Evolutionary conservation across 2,797 vertebrate genomes (phyloP), one percentile per base, ranked within the genome.

Genomic region (Megalops cyprinoides): DNA sequence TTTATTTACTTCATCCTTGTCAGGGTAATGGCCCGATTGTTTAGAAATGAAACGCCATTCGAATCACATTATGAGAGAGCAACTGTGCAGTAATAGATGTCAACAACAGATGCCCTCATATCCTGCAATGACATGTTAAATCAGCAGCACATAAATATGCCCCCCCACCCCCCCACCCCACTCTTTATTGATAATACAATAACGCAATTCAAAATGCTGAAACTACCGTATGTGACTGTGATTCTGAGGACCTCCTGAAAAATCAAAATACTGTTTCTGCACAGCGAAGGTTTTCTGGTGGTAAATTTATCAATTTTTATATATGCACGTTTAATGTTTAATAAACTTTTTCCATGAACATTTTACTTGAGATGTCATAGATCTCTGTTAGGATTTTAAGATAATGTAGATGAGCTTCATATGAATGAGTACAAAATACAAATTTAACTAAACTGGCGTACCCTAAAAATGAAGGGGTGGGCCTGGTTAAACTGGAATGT

Each of bases 151-250:
- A 37, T 23, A 69, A 69, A 18, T 42, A 71, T 42, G 37, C 67
- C 8, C 34, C 6, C 44, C 39, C 2, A 67, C 8, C 34, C 6
- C 44, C 39, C 2, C 37, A 42, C 67, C 42, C n/a, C n/a, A n/a
- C 42, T 71, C 20, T 65, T 65, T 65, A 34, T 65, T 7, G 62
- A 65, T 14, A 65, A 65, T 18, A 31, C 62, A 15, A 65, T 34
- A n/a, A n/a, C n/a, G n/a, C 62, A 37, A 65, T 65, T 20, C 1
- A 65, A 65, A 71, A 71, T 71, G 12, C n/a, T 71, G 67, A 71
- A 44, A 71, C 67, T 18, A 8, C 20, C 39, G 42, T 15, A n/a
- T 42, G 8, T 71, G 39, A 44, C n/a, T 71, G 28, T n/a, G 37
- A 42, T 71, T 31, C 8, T 42, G 39, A 37, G 7, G 67, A 23